Percentiles rank a stretch among this genome's conserved stretches.
phyloP scores from a whole-genome alignment of 1,140 invertebrate species.

The Onthophagus taurus region DNA sequence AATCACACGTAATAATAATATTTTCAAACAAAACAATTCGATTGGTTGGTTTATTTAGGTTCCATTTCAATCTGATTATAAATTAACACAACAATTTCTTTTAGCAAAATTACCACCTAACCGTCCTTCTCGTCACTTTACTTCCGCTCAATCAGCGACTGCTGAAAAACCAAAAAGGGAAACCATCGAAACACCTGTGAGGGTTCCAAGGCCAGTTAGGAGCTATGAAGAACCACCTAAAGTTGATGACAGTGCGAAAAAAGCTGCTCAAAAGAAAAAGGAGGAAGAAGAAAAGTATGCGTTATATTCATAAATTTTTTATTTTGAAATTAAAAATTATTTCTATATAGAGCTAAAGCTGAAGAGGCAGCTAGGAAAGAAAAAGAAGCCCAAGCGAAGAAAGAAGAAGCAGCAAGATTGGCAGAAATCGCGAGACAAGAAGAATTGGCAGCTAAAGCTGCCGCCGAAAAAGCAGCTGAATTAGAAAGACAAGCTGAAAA shows the following conservation, averaged over 20 bases:
- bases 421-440: conserved; percentile 37
- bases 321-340: not conserved
- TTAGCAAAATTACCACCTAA: conserved; percentile 45
- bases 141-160: conserved; percentile 37
- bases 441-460: conserved; percentile 37
- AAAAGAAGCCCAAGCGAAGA: conserved; percentile 32
- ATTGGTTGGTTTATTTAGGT: too few relatives aligned
- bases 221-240: conserved; percentile 36
- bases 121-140: conserved; percentile 54
- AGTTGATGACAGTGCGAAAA: conserved; percentile 43
- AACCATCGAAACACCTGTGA: not conserved
- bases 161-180: conserved; percentile 41
- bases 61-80: too few relatives aligned
- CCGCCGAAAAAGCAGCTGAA: conserved; percentile 38
- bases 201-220: conserved; percentile 39
- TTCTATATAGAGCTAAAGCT: conserved; percentile 32
- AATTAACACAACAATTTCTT: too few relatives aligned
- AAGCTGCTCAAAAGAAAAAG: conserved; percentile 46
- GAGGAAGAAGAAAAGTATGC: conserved; percentile 48
- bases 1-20: too few relatives aligned
- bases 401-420: conserved; percentile 29
- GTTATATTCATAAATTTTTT: conserved; percentile 46
- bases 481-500: conserved; percentile 37
- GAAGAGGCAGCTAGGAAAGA: conserved; percentile 34
- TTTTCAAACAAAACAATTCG: too few relatives aligned